Evolutionary conservation across 2,113 vertebrate genomes (phyloP).

Genomic region (Festucalex cinctus): DNA sequence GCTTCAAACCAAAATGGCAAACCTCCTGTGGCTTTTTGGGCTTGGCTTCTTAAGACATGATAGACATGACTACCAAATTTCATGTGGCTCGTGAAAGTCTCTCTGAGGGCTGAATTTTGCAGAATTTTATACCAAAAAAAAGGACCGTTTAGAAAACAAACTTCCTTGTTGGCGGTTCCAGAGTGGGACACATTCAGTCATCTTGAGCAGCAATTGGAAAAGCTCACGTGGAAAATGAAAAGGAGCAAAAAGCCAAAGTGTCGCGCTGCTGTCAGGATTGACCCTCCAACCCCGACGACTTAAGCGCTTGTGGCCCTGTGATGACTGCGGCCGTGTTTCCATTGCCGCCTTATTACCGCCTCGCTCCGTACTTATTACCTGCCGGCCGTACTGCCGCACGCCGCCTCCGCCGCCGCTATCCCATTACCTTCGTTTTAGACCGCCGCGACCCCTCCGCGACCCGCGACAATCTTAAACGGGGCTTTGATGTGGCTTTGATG

Average conservation of each 20-base stretch:
- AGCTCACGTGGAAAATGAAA: slow-evolving; percentile 22
- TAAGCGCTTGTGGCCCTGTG: slow-evolving; percentile 46
- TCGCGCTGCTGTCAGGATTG: not conserved
- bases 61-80: not conserved
- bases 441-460: slow-evolving; percentile 56
- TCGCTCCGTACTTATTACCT: slow-evolving; percentile 65
- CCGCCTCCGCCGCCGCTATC: slow-evolving; percentile 42
- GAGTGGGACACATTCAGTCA: not conserved
- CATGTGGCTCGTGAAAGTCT: not conserved
- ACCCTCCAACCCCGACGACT: slow-evolving; percentile 24
- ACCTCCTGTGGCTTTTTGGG: too few species aligned
- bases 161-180: not conserved
- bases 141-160: not conserved
- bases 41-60: too few species aligned
- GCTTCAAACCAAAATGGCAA: too few species aligned
- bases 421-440: slow-evolving; percentile 67
- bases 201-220: not conserved
- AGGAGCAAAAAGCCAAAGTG: slow-evolving; percentile 15
- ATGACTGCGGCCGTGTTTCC: slow-evolving; percentile 55
- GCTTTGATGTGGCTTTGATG: slow-evolving; percentile 67
- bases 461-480: slow-evolving; percentile 58
- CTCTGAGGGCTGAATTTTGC: not conserved
- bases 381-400: slow-evolving; percentile 48
- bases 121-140: not conserved
- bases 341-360: slow-evolving; percentile 60